A percentile compares a stretch with the other conserved stretches of the same genome.
These are phyloP conservation scores for Bergia puertoricense DNA, from an alignment of 92 coral and sea anemone species.

Conservation along the genomic window DNA sequence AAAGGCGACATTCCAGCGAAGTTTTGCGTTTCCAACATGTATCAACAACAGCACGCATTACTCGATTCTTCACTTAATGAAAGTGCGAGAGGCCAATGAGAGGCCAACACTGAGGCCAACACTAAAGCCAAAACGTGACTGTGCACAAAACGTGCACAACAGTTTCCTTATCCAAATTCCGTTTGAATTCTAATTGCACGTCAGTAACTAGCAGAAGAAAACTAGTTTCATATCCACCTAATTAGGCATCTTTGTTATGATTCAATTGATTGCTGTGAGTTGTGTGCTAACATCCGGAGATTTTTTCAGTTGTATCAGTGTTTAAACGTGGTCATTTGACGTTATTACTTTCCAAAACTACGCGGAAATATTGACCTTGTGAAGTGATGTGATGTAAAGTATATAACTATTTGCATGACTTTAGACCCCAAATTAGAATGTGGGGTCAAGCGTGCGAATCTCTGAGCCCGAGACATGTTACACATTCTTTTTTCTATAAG, in stretches of 20 bases:
- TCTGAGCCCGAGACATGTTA: background rate
- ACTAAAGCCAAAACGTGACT: background rate
- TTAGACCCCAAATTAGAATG: slow-evolving; percentile 9
- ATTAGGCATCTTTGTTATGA: background rate
- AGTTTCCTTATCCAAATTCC: background rate
- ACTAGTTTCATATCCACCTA: background rate
- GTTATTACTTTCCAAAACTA: slow-evolving; percentile 15
- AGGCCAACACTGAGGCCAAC: no score
- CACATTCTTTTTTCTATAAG: no score
- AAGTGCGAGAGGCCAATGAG: background rate
- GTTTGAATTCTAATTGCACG: slow-evolving; percentile 5
- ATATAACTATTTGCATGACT: slow-evolving; percentile 14
- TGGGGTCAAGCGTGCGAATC: slow-evolving; percentile 1
- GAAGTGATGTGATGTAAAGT: background rate
- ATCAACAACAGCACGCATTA: background rate
- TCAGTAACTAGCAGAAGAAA: background rate
- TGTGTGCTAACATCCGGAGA: slow-evolving; percentile 22
- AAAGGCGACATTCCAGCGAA: slow-evolving; percentile 7
- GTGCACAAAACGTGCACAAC: background rate
- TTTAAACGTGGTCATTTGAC: slow-evolving; percentile 21
- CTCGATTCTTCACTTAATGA: background rate
- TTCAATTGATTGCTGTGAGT: background rate
- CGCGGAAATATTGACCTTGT: slow-evolving; percentile 28
- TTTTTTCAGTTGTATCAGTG: background rate
- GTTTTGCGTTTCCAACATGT: slow-evolving; percentile 8